Evolutionary conservation across 1,140 invertebrate species (phyloP).

Genomic region (Drosophila bipectinata): DNA sequence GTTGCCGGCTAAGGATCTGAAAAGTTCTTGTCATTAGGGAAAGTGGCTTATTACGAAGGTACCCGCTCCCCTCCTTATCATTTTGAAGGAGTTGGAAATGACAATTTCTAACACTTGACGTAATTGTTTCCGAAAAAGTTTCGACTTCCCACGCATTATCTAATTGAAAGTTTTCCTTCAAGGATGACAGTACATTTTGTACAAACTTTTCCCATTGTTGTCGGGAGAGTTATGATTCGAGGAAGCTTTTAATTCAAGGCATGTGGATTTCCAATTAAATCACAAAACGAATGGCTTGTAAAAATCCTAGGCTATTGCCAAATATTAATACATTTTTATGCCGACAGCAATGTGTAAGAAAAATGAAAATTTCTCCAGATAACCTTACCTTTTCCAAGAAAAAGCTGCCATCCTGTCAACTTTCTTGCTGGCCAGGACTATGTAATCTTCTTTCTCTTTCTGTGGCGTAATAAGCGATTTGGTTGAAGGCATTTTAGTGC

Average conservation of each 20-base stretch:
- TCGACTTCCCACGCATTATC: constrained; percentile 14
- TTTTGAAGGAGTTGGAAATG: constrained; percentile 7
- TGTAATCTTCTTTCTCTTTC: constrained; percentile 14
- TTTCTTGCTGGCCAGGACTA: constrained; percentile 8
- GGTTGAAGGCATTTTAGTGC: constrained; percentile 73
- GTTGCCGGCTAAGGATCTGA: constrained; percentile 46
- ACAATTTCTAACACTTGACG: constrained; percentile 31
- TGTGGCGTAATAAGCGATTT: constrained; percentile 69
- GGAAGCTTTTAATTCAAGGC: background rate
- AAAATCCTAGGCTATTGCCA: constrained; percentile 1
- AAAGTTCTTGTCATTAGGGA: constrained; percentile 56
- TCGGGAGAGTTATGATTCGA: background rate
- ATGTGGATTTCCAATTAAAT: constrained; percentile 17
- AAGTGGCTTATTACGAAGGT: constrained; percentile 44
- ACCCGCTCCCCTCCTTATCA: background rate
- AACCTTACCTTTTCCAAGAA: background rate
- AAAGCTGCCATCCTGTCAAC: constrained; percentile 44
- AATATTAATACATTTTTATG: constrained; percentile 27
- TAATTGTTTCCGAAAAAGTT: constrained; percentile 46
- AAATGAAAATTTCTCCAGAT: background rate
- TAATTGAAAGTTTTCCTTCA: constrained; percentile 34
- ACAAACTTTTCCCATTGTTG: constrained; percentile 11
- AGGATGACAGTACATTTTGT: constrained; percentile 12
- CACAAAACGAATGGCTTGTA: constrained; percentile 8
- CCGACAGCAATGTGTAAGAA: background rate